These are phyloP conservation scores for Monochamus alternatus DNA, from an alignment of 2,888 invertebrate genomes.

Conservation along the genomic window DNA sequence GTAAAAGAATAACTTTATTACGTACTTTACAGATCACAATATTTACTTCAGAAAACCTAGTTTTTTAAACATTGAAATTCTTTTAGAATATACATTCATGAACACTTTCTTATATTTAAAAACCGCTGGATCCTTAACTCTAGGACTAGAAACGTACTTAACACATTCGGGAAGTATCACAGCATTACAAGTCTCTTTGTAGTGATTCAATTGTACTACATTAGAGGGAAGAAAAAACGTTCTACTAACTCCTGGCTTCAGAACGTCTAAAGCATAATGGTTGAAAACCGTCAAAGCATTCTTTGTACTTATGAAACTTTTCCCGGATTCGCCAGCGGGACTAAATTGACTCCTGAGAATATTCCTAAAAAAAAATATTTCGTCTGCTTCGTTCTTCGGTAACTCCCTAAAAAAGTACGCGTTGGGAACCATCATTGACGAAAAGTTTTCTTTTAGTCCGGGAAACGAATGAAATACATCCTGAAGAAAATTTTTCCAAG, in stretches of 20 bases:
- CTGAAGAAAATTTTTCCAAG: conserved; percentile 75
- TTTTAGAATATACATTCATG: conserved; percentile 47
- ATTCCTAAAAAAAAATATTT: conserved; percentile 58
- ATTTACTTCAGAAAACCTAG: conserved; percentile 9
- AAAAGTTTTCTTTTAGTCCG: conserved; percentile 60
- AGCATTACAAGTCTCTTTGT: conserved; percentile 71
- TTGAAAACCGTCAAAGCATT: conserved; percentile 82
- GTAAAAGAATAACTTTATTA: conserved; percentile 2
- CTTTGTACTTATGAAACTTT: conserved; percentile 80
- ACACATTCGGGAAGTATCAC: conserved; percentile 66
- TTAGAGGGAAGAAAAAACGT: conserved; percentile 75
- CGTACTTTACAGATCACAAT: neutral
- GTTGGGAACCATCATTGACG: conserved; percentile 79
- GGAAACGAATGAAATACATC: conserved; percentile 61
- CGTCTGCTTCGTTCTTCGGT: conserved; percentile 37
- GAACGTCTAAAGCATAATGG: conserved; percentile 79
- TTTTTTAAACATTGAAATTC: conserved; percentile 2
- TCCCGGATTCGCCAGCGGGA: conserved; percentile 78
- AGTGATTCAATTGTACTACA: conserved; percentile 80
- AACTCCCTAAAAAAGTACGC: conserved; percentile 71
- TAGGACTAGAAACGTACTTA: conserved; percentile 63
- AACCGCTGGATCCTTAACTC: conserved; percentile 60
- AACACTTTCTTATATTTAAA: conserved; percentile 60
- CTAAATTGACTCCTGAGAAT: conserved; percentile 69
- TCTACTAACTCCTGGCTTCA: conserved; percentile 73